Conservation (phyloP, 2,888 invertebrate genomes). For the Sycophila texana region DNA sequence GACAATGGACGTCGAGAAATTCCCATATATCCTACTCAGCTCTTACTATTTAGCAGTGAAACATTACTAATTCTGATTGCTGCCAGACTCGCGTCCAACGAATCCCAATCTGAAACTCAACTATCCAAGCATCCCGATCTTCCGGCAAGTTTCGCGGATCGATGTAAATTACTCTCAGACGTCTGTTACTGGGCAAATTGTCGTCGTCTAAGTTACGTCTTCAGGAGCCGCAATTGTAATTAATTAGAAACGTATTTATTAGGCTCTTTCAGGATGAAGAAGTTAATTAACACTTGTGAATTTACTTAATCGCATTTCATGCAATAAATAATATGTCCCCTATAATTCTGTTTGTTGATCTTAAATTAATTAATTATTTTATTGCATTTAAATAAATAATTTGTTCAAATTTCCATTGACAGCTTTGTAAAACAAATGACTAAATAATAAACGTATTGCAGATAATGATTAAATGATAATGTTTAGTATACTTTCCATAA, state of each 20-base stretch:
- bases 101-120: conserved; percentile 13
- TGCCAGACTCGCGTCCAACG: not conserved
- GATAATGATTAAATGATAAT: too few species aligned
- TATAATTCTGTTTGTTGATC: too few species aligned
- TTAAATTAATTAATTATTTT: too few species aligned
- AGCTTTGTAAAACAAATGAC: too few species aligned
- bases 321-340: too few species aligned
- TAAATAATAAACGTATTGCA: too few species aligned
- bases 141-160: conserved; percentile 14
- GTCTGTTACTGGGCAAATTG: conserved; percentile 18
- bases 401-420: too few species aligned
- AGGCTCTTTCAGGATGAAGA: not conserved
- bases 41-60: not conserved
- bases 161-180: conserved; percentile 17
- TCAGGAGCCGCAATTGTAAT: not conserved
- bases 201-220: conserved; percentile 9
- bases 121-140: conserved; percentile 20
- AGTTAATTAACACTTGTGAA: not conserved
- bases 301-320: not conserved
- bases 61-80: not conserved
- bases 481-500: too few species aligned
- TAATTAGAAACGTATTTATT: not conserved
- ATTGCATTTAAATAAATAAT: too few species aligned
- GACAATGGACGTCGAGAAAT: too few species aligned
- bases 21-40: not conserved